phyloP scores from a whole-genome alignment of 2,888 invertebrate species.

The Sphaerophoria rueppellii region DNA sequence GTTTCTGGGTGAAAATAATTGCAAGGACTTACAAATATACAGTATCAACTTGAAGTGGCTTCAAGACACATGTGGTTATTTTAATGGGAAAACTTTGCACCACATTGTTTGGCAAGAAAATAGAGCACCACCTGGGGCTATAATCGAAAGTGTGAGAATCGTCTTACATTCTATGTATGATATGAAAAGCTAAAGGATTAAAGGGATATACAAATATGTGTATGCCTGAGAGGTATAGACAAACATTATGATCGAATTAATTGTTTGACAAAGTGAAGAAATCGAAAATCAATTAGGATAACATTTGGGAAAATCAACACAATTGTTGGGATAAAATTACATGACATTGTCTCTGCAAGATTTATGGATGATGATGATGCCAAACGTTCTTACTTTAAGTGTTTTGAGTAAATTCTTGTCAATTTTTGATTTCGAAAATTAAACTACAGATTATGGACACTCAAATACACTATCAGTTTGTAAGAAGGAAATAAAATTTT shows the following conservation, averaged over 20 bases:
- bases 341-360: no score
- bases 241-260: not conserved
- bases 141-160: not conserved
- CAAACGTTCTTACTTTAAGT: no score
- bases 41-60: not conserved
- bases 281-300: constrained; percentile 14
- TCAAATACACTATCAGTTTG: no score
- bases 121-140: constrained; percentile 5
- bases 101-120: constrained; percentile 5
- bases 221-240: no score
- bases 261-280: constrained; percentile 10
- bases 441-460: no score
- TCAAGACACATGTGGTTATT: constrained; percentile 7
- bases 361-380: no score
- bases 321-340: not conserved
- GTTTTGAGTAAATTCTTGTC: no score
- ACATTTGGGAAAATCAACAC: not conserved
- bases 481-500: no score
- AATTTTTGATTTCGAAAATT: no score
- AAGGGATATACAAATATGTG: not conserved
- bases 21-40: constrained; percentile 12
- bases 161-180: not conserved
- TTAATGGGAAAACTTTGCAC: constrained; percentile 25
- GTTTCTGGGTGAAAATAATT: not conserved
- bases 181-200: not conserved